These are phyloP conservation scores for Sitophilus oryzae DNA, from an alignment of 1,140 invertebrate genomes.

Conservation along the genomic window DNA sequence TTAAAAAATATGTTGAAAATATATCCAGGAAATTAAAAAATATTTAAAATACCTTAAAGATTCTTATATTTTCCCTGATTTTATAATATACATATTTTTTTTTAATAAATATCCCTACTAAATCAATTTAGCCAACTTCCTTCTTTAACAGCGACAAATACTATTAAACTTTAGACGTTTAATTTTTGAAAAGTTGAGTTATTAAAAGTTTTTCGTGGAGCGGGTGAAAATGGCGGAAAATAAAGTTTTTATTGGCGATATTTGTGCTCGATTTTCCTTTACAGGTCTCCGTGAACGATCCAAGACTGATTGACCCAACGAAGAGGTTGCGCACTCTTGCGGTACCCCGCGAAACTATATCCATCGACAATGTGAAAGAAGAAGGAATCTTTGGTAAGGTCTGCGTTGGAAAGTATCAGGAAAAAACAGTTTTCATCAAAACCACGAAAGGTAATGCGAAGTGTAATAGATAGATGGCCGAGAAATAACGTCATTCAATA, in stretches of 20 bases:
- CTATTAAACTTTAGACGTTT: background rate
- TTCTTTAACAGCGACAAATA: background rate
- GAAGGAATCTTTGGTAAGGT: slow-evolving; percentile 81
- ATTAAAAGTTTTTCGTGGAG: slow-evolving; percentile 1
- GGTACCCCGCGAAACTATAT: slow-evolving; percentile 58
- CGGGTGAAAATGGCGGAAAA: background rate
- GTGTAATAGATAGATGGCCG: background rate
- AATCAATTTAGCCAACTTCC: too few species aligned
- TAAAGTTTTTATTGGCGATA: background rate
- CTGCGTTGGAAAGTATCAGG: slow-evolving; percentile 65
- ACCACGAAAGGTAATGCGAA: slow-evolving; percentile 67
- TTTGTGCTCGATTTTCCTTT: slow-evolving; percentile 8
- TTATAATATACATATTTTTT: too few species aligned
- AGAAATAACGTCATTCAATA: too few species aligned
- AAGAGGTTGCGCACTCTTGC: slow-evolving; percentile 63
- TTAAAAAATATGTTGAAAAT: too few species aligned
- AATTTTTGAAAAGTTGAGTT: background rate
- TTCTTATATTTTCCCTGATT: too few species aligned
- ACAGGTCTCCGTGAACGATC: slow-evolving; percentile 39
- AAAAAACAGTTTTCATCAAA: slow-evolving; percentile 78
- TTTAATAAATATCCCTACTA: too few species aligned
- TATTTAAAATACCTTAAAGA: too few species aligned
- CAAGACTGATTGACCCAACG: slow-evolving; percentile 50
- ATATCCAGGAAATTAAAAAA: too few species aligned
- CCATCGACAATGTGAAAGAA: slow-evolving; percentile 57